Percentiles rank a stretch among this genome's conserved stretches.
These are phyloP conservation scores for Drosophila borealis DNA, from an alignment of 2,888 invertebrate species.

Conservation along the genomic window DNA sequence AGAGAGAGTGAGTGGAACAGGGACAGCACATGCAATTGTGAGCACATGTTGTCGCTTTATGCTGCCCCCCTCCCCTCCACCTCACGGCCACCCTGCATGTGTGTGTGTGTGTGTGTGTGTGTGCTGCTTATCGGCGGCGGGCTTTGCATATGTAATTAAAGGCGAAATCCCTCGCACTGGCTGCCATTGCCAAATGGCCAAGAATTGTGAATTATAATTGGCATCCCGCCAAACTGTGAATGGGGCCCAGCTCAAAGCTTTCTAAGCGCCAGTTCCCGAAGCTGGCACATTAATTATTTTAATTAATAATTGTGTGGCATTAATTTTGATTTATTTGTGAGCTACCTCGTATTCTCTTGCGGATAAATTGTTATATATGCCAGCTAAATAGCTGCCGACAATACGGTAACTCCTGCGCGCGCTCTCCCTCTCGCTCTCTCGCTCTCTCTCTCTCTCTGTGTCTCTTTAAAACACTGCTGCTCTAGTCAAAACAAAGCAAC, in stretches of 20 bases:
- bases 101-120: background rate
- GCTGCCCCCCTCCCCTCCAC: background rate
- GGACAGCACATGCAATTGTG: constrained; percentile 55
- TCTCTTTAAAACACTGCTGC: constrained; percentile 12
- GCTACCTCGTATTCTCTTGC: constrained; percentile 1
- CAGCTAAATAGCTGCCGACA: constrained; percentile 9
- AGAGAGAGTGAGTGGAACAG: background rate
- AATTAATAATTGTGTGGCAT: constrained; percentile 78
- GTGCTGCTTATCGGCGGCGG: constrained; percentile 27
- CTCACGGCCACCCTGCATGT: background rate
- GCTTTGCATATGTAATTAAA: constrained; percentile 75
- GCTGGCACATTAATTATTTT: constrained; percentile 73
- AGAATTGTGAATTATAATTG: constrained; percentile 61
- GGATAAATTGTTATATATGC: constrained; percentile 18
- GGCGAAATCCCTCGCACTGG: constrained; percentile 29
- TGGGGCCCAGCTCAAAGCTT: constrained; percentile 32
- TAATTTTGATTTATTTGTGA: constrained; percentile 74
- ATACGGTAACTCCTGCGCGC: constrained; percentile 5
- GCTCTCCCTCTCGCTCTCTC: background rate
- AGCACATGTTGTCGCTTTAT: constrained; percentile 51
- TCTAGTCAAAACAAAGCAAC: constrained; percentile 55
- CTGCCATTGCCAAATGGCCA: constrained; percentile 49
- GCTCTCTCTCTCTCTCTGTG: constrained; percentile 1
- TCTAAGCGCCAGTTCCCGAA: constrained; percentile 18
- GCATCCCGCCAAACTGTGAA: constrained; percentile 15